Evolutionary conservation across 2,113 vertebrate species (phyloP), one percentile per base, ranked within the genome.

Genomic region (Mormyrus iriodes): DNA sequence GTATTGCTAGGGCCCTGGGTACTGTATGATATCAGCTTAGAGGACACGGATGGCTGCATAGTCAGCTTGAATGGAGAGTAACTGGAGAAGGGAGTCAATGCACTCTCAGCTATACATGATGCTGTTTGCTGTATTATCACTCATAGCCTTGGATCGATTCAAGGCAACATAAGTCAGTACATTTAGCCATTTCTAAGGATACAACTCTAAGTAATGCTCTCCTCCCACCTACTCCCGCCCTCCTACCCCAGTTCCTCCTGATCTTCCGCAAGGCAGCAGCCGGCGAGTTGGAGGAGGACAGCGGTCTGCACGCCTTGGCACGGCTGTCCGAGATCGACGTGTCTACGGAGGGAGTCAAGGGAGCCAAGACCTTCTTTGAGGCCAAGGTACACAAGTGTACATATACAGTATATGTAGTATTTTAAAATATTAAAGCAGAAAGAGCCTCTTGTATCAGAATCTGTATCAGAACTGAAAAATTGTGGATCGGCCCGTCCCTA

Each of bases 221-320:
- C 31, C 24, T 13, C 6, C 86, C 0, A 39, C 3, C 39, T 10
- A 24, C 35, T 31, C 76, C 13, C 0, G 35, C 91, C 83, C 27
- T 88, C n/a, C 55, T 53, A 1, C 44, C 0, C 0, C 93, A 99
- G 98, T 99, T 99, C 93, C 97, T 99, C 88, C 94, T 99, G 93
- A 99, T 99, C 87, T 99, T 99, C 95, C 96, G 97, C 89, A 99
- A 99, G 94, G 96, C 98, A 0, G 98, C 98, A 0, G 98, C 98
- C 0, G 98, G 98, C 0, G 98, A 99, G 92, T 94, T 99, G 90
- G 94, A 96, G 15, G 97, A 98, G 90, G 98, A 98, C 95, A 99
- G 97, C 0, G 98, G 98, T 3, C 95, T 99, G 39, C 92, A 96
- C 0, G 96, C 95, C 86, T 94, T 99, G 49, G 97, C 98, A 24